Conservation (phyloP, 2,797 vertebrate genomes). For the Melanotaenia trifasciata region DNA sequence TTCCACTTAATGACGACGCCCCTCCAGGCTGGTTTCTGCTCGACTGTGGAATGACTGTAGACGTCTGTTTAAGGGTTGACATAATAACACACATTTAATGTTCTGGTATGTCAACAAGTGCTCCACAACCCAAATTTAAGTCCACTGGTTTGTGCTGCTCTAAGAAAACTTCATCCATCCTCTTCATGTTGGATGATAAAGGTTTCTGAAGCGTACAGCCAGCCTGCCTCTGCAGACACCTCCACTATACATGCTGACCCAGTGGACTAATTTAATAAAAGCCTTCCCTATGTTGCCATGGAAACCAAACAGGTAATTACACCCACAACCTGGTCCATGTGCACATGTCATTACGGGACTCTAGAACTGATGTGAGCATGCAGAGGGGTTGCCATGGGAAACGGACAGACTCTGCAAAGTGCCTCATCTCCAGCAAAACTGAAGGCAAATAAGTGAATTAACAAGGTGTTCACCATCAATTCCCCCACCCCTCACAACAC, state of each 20-base stretch:
- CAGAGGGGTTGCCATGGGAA: slow-evolving; percentile 59
- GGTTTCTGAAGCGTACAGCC: slow-evolving; percentile 44
- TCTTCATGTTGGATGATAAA: slow-evolving; percentile 38
- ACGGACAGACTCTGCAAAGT: slow-evolving; percentile 47
- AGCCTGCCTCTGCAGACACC: slow-evolving; percentile 62
- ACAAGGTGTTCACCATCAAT: slow-evolving; percentile 63
- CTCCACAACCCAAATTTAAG: neutral
- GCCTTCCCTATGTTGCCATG: slow-evolving; percentile 66
- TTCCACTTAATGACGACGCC: no score
- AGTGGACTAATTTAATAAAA: slow-evolving; percentile 81
- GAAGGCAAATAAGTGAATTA: slow-evolving; percentile 71
- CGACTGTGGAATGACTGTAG: no score
- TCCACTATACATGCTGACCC: slow-evolving; percentile 67
- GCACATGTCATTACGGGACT: slow-evolving; percentile 73
- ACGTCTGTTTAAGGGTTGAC: no score
- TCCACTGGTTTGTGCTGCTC: neutral
- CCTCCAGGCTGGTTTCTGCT: no score
- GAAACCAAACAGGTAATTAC: slow-evolving; percentile 79
- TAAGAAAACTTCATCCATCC: slow-evolving; percentile 25
- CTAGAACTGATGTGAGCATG: slow-evolving; percentile 69
- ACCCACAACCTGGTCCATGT: slow-evolving; percentile 53
- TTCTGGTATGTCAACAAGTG: neutral
- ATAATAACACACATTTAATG: no score
- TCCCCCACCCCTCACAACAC: neutral
- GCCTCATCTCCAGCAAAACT: slow-evolving; percentile 70